These are phyloP conservation scores for Trichogramma dendrolimi DNA, from an alignment of 2,888 invertebrate species.

Conservation along the genomic window DNA sequence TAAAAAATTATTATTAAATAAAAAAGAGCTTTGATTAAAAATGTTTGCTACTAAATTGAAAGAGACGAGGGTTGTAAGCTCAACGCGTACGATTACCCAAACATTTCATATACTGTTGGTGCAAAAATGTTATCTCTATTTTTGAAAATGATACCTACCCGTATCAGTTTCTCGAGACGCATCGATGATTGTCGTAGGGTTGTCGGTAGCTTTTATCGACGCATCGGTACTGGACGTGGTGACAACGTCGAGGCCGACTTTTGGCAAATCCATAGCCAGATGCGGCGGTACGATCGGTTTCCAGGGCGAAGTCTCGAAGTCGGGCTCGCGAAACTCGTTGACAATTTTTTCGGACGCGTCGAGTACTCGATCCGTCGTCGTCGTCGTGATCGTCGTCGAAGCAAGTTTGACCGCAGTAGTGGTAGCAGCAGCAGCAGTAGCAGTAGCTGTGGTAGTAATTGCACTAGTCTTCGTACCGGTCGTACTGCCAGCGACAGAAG, in stretches of 20 bases:
- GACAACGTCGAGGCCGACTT: conserved; percentile 29
- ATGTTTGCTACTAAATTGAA: background rate
- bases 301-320: conserved; percentile 49
- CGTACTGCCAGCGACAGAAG: background rate
- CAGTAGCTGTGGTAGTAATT: conserved; percentile 1
- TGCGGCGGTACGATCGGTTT: conserved; percentile 46
- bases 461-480: background rate
- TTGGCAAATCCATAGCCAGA: conserved; percentile 37
- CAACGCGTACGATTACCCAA: conserved; percentile 7
- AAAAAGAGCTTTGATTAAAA: background rate
- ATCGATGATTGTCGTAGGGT: background rate
- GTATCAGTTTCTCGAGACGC: background rate
- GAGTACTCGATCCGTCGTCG: conserved; percentile 6
- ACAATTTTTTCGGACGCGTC: conserved; percentile 28
- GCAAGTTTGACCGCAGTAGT: background rate
- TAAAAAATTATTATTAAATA: no score
- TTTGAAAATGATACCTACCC: no score
- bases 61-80: background rate
- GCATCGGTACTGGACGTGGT: conserved; percentile 8
- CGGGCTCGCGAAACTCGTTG: conserved; percentile 43
- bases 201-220: background rate
- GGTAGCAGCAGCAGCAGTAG: background rate
- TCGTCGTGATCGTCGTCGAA: conserved; percentile 2
- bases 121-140: no score
- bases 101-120: no score